Conservation (phyloP, 2,888 invertebrate genomes). For the Alloplasta piceator region DNA sequence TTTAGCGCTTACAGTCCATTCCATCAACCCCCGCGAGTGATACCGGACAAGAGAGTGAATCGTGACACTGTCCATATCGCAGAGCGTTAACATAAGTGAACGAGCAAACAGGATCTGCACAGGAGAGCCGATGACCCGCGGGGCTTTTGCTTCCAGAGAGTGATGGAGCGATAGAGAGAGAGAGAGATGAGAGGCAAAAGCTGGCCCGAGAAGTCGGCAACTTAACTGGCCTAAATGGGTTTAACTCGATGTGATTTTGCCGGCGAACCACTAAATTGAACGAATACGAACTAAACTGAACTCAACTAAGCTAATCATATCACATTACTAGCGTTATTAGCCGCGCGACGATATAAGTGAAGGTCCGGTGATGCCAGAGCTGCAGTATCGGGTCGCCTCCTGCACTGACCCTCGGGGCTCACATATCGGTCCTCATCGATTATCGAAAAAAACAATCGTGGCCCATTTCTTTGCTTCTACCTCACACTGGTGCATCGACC, state of each 20-base stretch:
- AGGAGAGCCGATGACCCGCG: slow-evolving; percentile 36
- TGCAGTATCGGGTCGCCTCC: slow-evolving; percentile 82
- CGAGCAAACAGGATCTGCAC: slow-evolving; percentile 52
- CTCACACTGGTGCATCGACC: too few species aligned
- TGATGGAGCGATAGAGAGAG: slow-evolving; percentile 1
- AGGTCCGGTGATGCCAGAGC: slow-evolving; percentile 81
- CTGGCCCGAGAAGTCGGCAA: slow-evolving; percentile 75
- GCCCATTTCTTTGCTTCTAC: too few species aligned
- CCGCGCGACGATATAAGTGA: slow-evolving; percentile 83
- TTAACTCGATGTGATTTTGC: slow-evolving; percentile 83
- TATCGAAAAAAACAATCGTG: slow-evolving; percentile 38
- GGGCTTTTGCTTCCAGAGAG: slow-evolving; percentile 11
- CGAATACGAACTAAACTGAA: slow-evolving; percentile 83
- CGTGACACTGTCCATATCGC: neutral
- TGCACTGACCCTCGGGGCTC: slow-evolving; percentile 80
- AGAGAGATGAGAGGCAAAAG: slow-evolving; percentile 34
- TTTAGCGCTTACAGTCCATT: neutral
- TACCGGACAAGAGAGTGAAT: slow-evolving; percentile 6
- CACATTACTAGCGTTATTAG: slow-evolving; percentile 83
- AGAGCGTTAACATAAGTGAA: slow-evolving; percentile 17
- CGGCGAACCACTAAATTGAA: slow-evolving; percentile 83
- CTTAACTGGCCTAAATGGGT: slow-evolving; percentile 82
- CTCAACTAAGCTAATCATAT: slow-evolving; percentile 83
- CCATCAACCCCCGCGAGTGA: neutral
- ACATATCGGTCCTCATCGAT: slow-evolving; percentile 66